These are phyloP conservation scores for Bothrops jararaca DNA, from an alignment of 2,113 vertebrate genomes.

Conservation along the genomic window DNA sequence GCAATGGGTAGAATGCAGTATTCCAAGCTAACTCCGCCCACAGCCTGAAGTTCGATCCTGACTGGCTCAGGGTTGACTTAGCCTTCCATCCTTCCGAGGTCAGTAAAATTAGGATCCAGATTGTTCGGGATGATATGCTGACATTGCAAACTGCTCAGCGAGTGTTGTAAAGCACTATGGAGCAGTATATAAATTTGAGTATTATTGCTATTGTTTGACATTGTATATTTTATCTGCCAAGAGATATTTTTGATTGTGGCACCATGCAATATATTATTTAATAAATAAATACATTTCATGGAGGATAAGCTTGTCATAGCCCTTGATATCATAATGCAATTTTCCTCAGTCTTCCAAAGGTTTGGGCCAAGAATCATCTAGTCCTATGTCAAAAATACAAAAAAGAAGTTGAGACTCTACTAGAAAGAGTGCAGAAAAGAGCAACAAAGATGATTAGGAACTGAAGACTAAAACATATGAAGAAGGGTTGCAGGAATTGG, in stretches of 20 bases:
- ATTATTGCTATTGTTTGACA: not conserved
- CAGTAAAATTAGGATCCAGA: not conserved
- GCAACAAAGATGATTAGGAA: too few species aligned
- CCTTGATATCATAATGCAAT: not conserved
- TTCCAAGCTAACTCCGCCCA: not conserved
- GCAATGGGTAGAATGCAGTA: not conserved
- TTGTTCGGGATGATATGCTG: not conserved
- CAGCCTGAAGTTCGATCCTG: not conserved
- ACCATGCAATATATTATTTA: not conserved
- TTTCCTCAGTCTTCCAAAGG: not conserved
- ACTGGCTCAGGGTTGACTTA: not conserved
- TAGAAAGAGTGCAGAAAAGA: too few species aligned
- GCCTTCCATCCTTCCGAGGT: not conserved
- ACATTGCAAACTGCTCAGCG: not conserved
- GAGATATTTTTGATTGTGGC: not conserved
- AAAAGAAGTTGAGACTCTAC: too few species aligned
- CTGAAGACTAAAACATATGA: too few species aligned
- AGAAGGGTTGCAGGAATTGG: too few species aligned
- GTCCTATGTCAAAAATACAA: too few species aligned
- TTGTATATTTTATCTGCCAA: not conserved
- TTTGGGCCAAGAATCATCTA: not conserved
- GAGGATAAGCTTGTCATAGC: too few species aligned
- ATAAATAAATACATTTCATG: not conserved
- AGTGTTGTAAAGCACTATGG: too few species aligned
- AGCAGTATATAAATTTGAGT: too few species aligned